phyloP scores from a whole-genome alignment of 2,888 invertebrate species.

The Liposcelis brunnea region DNA sequence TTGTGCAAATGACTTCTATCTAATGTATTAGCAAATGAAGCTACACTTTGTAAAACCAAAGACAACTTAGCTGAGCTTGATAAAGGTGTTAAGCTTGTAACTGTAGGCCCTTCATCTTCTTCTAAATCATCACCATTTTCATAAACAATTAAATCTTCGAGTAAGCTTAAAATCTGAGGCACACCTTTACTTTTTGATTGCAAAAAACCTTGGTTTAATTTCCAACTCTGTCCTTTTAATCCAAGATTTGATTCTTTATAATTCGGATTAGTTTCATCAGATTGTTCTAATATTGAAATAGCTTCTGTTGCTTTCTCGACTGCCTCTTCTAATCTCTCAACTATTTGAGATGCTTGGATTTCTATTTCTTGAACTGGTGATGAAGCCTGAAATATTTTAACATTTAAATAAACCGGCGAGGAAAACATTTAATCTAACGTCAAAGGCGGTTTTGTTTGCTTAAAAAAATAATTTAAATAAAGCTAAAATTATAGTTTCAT shows the following conservation, averaged over 20 bases:
- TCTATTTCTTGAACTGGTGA: slow-evolving; percentile 31
- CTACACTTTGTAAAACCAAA: slow-evolving; percentile 71
- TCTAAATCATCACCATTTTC: slow-evolving; percentile 36
- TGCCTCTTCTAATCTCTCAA: slow-evolving; percentile 46
- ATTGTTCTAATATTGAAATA: slow-evolving; percentile 28
- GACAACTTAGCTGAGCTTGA: slow-evolving; percentile 36
- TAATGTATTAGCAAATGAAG: slow-evolving; percentile 70
- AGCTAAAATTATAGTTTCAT: no score
- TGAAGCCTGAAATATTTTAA: not conserved
- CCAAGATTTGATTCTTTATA: not conserved
- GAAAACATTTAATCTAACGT: no score
- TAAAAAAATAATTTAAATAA: no score
- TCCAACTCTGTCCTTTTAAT: slow-evolving; percentile 3
- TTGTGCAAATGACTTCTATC: slow-evolving; percentile 62
- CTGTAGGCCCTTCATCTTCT: slow-evolving; percentile 32
- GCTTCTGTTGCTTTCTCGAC: slow-evolving; percentile 30
- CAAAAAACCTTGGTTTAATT: not conserved
- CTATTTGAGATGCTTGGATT: slow-evolving; percentile 54
- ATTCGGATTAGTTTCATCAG: slow-evolving; percentile 21
- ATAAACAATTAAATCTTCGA: slow-evolving; percentile 37
- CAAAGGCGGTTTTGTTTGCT: no score
- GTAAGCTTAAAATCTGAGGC: slow-evolving; percentile 32
- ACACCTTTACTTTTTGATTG: not conserved
- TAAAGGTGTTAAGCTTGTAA: slow-evolving; percentile 25
- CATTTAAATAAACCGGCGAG: no score